Evolutionary conservation across 1,140 invertebrate species (phyloP).

Genomic region (Catajapyx aquilonaris): DNA sequence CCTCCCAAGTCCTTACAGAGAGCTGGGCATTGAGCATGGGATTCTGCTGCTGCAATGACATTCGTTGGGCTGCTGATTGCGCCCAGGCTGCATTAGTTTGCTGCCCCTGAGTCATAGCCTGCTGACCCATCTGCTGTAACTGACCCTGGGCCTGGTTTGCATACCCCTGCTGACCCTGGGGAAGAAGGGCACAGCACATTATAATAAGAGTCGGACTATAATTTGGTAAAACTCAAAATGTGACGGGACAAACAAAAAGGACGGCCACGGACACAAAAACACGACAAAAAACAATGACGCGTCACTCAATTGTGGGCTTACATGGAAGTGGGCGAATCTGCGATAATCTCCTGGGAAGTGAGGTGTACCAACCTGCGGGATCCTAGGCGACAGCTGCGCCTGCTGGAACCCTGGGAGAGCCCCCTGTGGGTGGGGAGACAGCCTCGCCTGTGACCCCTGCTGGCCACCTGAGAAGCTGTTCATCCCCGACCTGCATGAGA

Average conservation of each 20-base stretch:
- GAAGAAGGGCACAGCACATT: background rate
- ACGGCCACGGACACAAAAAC: background rate
- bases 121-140: slow-evolving; percentile 10
- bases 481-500: background rate
- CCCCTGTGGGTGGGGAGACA: slow-evolving; percentile 14
- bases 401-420: slow-evolving; percentile 14
- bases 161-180: slow-evolving; percentile 1
- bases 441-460: slow-evolving; percentile 12
- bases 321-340: no score
- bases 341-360: background rate
- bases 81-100: slow-evolving; percentile 13
- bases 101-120: slow-evolving; percentile 14
- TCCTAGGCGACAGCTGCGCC: slow-evolving; percentile 17
- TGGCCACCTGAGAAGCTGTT: slow-evolving; percentile 7
- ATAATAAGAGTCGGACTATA: background rate
- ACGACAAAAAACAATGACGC: background rate
- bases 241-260: background rate
- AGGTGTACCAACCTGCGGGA: slow-evolving; percentile 12
- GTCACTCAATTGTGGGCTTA: background rate
- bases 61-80: slow-evolving; percentile 13
- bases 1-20: slow-evolving; percentile 27
- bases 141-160: slow-evolving; percentile 4
- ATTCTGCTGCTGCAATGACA: slow-evolving; percentile 40
- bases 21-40: slow-evolving; percentile 59
- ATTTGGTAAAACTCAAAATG: background rate